These are phyloP conservation scores for Metallyticus violacea DNA, from an alignment of 2,888 invertebrate genomes.

Conservation along the genomic window DNA sequence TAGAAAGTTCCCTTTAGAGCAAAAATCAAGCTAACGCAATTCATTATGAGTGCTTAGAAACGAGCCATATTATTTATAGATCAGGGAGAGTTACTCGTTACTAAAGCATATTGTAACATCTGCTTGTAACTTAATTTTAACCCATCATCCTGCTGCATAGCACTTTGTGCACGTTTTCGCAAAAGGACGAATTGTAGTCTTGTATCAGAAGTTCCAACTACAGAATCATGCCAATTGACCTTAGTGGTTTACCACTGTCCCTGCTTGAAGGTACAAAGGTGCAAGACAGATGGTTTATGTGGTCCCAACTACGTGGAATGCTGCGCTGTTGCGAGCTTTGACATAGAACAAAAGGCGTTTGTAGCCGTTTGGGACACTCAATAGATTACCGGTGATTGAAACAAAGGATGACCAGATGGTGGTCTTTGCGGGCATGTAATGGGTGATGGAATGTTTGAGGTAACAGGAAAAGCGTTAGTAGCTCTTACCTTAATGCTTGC, in stretches of 20 bases:
- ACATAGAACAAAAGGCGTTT: not conserved
- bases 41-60: no score
- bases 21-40: no score
- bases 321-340: not conserved
- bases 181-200: not conserved
- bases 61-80: no score
- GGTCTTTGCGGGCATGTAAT: not conserved
- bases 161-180: not conserved
- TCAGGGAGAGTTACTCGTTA: no score
- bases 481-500: no score
- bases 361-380: not conserved
- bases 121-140: no score
- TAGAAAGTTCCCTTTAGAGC: no score
- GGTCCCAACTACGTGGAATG: not conserved
- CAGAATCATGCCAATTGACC: no score
- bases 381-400: not conserved
- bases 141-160: not conserved
- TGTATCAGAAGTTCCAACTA: no score
- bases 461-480: not conserved
- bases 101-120: no score
- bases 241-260: not conserved
- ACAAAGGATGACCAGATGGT: not conserved
- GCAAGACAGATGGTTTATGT: not conserved
- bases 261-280: not conserved
- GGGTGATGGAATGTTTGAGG: not conserved